Percentiles rank a stretch among this genome's conserved stretches.
Evolutionary conservation across 2,888 invertebrate genomes (phyloP).

Genomic region (Morpho achilles): DNA sequence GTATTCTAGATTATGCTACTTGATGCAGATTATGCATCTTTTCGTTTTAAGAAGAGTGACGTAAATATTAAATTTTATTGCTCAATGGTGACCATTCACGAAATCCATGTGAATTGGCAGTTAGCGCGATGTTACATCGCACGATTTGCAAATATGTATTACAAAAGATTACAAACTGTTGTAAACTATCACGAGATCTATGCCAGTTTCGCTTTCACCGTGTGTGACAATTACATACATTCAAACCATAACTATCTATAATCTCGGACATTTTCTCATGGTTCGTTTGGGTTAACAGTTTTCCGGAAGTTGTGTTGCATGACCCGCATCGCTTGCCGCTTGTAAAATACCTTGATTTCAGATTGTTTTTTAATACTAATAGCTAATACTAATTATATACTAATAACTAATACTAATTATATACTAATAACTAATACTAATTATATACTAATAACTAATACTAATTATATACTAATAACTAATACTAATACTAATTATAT

Average conservation of each 20-base stretch:
- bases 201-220: conserved; percentile 40
- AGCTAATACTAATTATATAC: too few relatives aligned
- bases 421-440: too few relatives aligned
- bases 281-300: conserved; percentile 15
- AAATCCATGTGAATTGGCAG: conserved; percentile 21
- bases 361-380: too few relatives aligned
- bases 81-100: conserved; percentile 6
- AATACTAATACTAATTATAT: too few relatives aligned
- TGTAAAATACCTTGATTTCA: too few relatives aligned
- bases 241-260: conserved; percentile 12
- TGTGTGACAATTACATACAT: conserved; percentile 21
- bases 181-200: conserved; percentile 28
- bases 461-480: too few relatives aligned
- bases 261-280: conserved; percentile 17
- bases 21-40: too few relatives aligned
- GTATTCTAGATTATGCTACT: too few relatives aligned
- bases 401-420: too few relatives aligned
- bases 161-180: conserved; percentile 18
- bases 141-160: conserved; percentile 25
- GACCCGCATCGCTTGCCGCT: neutral
- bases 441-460: too few relatives aligned
- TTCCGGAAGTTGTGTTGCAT: conserved; percentile 13
- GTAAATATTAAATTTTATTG: conserved; percentile 1
- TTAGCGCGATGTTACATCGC: conserved; percentile 15
- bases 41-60: neutral